phyloP scores from a whole-genome alignment of 2,888 invertebrate genomes.

The Cyaniris semiargus region DNA sequence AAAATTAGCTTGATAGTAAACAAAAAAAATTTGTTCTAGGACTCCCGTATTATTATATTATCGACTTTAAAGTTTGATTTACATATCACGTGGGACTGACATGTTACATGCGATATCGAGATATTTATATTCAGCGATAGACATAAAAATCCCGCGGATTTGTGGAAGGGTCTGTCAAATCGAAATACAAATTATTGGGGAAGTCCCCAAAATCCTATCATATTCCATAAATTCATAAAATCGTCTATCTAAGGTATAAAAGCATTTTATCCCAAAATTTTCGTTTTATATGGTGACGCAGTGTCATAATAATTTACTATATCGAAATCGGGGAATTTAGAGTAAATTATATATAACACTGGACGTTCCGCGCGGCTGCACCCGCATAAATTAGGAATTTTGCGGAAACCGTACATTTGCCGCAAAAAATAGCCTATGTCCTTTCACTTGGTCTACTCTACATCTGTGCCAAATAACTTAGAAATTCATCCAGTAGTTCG shows the following conservation, averaged over 20 bases:
- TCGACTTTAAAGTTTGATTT: neutral
- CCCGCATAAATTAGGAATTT: too few species aligned
- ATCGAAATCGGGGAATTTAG: neutral
- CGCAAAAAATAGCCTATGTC: too few species aligned
- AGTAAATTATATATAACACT: too few species aligned
- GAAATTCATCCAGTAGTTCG: too few species aligned
- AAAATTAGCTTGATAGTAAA: too few species aligned
- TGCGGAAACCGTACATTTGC: too few species aligned
- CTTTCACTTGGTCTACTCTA: too few species aligned
- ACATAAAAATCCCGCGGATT: neutral
- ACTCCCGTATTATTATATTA: too few species aligned
- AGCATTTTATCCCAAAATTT: neutral
- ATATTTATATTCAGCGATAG: neutral
- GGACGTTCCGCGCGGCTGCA: too few species aligned
- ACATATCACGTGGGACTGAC: neutral
- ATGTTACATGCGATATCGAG: neutral
- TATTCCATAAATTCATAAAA: neutral
- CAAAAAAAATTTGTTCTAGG: too few species aligned
- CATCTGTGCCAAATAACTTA: too few species aligned
- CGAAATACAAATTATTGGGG: neutral
- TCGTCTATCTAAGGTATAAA: neutral
- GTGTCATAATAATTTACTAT: neutral
- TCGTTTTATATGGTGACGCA: neutral
- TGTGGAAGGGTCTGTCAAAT: neutral
- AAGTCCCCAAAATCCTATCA: neutral